Base-by-base conservation (phyloP, 2,888 invertebrate genomes). In the Pedicia rivosa region DNA sequence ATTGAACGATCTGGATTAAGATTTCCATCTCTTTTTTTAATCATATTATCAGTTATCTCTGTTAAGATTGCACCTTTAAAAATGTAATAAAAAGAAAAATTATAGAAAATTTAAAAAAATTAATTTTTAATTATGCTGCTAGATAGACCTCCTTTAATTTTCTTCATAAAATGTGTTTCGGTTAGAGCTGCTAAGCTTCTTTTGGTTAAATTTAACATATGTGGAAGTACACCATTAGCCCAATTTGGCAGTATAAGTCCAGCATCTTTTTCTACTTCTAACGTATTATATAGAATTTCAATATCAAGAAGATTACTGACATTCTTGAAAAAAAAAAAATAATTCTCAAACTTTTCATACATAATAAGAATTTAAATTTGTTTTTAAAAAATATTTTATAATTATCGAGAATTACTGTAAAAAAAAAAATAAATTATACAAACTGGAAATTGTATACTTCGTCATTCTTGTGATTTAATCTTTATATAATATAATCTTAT, bases 161-260 rank as follows among this genome's bases (percentile, higher is more conserved):
- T 67, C 55, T 75, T 78, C 66, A 84, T 68, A 4, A 72, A 65
- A 39, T 67, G 65, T 42, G 77, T 78, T 50, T 79, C 74, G 0
- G 82, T 76, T 47, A 78, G 71, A 17, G 78, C 51, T 4, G 74
- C 70, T 44, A 84, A 69, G 49, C 78, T 79, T 26, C 72, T 62
- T 50, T 75, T 74, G 8, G 77, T 77, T 3, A 82, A 62, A 13
- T 62, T 56, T 39, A 67, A 63, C 72, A 87, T 75, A 52, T 67
- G 67, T 0, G 82, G 78, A 46, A 76, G 78, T 26, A 77, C 72
- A 40, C 68, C 66, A 43, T 68, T 67, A 0, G 81, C 74, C 83
- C 84, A 83, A 29, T 69, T 65, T 0, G 86, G 86, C n/a, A 87
- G 56, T 31, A 68, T 64, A 24, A 83, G 61, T 8, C 75, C 76